Evolutionary conservation across 1,140 invertebrate species (phyloP), one percentile per base, ranked within the genome.

Genomic region (Mercenaria mercenaria): DNA sequence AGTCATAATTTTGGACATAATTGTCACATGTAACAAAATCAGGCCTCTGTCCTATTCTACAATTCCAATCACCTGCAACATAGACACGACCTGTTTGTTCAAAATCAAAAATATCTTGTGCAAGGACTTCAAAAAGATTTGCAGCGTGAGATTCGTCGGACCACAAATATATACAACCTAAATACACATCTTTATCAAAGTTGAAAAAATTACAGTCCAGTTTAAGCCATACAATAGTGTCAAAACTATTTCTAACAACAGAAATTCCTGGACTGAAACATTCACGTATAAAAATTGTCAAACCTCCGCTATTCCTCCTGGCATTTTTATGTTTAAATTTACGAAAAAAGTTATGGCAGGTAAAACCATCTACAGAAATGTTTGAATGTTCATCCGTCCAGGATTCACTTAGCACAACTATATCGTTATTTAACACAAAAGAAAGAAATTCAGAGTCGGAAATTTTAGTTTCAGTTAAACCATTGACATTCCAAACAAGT

Each of bases 231-330:
- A n/a, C n/a, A n/a, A n/a, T n/a, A n/a, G n/a, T n/a, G n/a, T n/a
- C 77, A 80, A 52, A 56, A 80, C 52, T 37, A 41, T 76, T 72
- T 72, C 32, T 72, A 0, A 72, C 72, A 39, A 76, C 32, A 23
- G 72, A 76, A 23, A 76, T 8, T 23, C 72, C 43, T 8, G 8
- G 8, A 18, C 18, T 47, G 18, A 47, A 18, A 18, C 43, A 47
- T 2, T 37, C 29, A 69, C 37, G 20, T 69, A n/a, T n/a, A n/a
- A n/a, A n/a, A n/a, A n/a, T n/a, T n/a, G n/a, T n/a, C n/a, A n/a
- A n/a, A n/a, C n/a, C n/a, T n/a, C n/a, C n/a, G n/a, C n/a, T n/a
- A n/a, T n/a, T n/a, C n/a, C n/a, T n/a, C n/a, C n/a, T n/a, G n/a
- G 64, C 64, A 18, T 11, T 69, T 6, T 29, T 69, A 37, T 69